Evolutionary conservation across 2,888 invertebrate genomes (phyloP), one percentile per base, ranked within the genome.

Genomic region (Raillietiella orientalis): DNA sequence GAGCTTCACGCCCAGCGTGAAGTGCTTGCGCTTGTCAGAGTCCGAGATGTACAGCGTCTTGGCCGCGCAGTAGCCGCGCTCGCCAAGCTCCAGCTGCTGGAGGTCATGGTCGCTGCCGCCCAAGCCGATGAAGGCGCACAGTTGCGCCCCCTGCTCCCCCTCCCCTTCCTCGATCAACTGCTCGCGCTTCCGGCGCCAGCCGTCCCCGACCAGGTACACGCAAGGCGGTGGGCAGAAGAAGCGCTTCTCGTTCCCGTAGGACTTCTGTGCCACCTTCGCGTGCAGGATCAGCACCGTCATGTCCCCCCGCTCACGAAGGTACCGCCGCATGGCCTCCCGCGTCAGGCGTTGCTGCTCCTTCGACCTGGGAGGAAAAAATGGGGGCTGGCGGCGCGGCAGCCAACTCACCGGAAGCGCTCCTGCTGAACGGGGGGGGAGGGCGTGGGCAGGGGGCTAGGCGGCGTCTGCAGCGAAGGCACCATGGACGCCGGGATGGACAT

Each of bases 181-280:
- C 45, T 87, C 84, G 39, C 79, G 72, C 31, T 87, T 64, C 49
- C 77, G 60, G 42, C 82, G 61, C 96, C 96, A 96, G 9, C 93
- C 96, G 38, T 77, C 82, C n/a, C 93, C 93, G 41, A 75, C 75
- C 34, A 96, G 55, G 49, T 96, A 96, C 41, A 99, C 87, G 48
- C 93, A 96, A 0, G 96, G 96, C 2, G 96, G 96, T 2, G 96
- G 96, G 40, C 93, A 96, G 54, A 96, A 96, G 53, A 99, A 96
- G 33, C 96, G 59, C 49, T 99, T 99, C 45, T 99, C 96, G 47
- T 93, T 96, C 34, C 96, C 96, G 44, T 96, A 96, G 0, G 90
- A 93, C 45, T 99, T 99, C 49, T 99, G 96, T 16, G 96, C 96
- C 22, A 36, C 34, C 59, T 96, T 96, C 24, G 96, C 96, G 50